Conservation (phyloP, 2,113 vertebrate species). For the Crocuta crocuta region DNA sequence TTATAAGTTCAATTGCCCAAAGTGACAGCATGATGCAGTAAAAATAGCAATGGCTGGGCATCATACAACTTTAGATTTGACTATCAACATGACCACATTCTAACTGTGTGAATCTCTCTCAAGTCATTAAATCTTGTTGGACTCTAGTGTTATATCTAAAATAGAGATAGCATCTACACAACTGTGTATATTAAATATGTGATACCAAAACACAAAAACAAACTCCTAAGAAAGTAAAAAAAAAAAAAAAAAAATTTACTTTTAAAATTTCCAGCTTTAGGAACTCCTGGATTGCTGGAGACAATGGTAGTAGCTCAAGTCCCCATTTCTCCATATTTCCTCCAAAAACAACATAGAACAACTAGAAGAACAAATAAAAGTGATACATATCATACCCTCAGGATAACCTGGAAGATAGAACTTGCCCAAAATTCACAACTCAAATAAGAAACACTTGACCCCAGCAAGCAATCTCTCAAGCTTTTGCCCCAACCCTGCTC, state of each 20-base stretch:
- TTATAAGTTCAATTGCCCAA: not conserved
- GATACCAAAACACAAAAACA: not conserved
- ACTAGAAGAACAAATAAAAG: not conserved
- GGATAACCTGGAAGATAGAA: not conserved
- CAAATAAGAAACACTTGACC: not conserved
- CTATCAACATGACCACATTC: not conserved
- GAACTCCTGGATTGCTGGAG: not conserved
- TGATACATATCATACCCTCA: not conserved
- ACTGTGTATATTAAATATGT: not conserved
- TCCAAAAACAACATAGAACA: not conserved
- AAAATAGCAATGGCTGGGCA: not conserved
- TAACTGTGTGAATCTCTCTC: not conserved
- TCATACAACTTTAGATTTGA: not conserved
- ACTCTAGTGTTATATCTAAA: not conserved
- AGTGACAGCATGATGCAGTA: not conserved
- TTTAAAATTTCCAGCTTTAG: not conserved
- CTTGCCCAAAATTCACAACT: not conserved
- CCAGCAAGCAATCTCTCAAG: not conserved
- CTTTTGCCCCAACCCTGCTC: not conserved
- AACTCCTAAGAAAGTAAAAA: not conserved
- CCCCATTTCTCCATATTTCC: not conserved
- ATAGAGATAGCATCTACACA: not conserved
- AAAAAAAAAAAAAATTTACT: not conserved
- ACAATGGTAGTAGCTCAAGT: not conserved
- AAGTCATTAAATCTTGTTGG: not conserved